Percentiles rank a stretch among this genome's conserved stretches.
phyloP scores from a whole-genome alignment of 1,140 invertebrate genomes.

The Episyrphus balteatus region DNA sequence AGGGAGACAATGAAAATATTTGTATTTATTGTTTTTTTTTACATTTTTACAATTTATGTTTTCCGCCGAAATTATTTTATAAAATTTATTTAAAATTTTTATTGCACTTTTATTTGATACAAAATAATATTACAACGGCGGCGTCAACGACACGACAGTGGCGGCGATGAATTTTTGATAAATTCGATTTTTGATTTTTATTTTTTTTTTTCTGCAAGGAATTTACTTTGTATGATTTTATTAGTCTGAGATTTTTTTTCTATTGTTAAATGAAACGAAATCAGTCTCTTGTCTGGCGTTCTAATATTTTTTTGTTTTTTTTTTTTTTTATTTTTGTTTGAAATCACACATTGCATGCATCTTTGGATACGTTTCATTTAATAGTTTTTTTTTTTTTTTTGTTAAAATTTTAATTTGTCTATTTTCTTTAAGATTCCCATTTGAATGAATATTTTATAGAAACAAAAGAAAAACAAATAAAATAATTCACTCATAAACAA shows the following conservation, averaged over 20 bases:
- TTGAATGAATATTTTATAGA: too few relatives aligned
- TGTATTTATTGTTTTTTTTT: too few relatives aligned
- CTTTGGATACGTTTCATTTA: constrained; percentile 32
- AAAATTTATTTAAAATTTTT: constrained; percentile 14
- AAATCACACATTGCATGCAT: constrained; percentile 22
- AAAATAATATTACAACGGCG: too few relatives aligned
- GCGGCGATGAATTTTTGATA: constrained; percentile 12
- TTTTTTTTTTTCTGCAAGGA: not conserved
- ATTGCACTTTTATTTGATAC: not conserved
- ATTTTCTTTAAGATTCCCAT: too few relatives aligned
- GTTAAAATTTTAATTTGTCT: not conserved
- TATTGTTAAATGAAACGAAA: constrained; percentile 23
- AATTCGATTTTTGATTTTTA: constrained; percentile 35
- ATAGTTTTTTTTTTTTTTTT: constrained; percentile 5
- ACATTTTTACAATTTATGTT: too few relatives aligned
- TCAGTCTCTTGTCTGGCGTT: constrained; percentile 31
- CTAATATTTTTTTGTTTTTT: constrained; percentile 6
- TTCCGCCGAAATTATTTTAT: not conserved
- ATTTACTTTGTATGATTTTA: not conserved
- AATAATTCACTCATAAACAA: too few relatives aligned
- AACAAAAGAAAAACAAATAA: too few relatives aligned
- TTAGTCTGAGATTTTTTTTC: constrained; percentile 6
- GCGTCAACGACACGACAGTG: too few relatives aligned
- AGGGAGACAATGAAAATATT: too few relatives aligned
- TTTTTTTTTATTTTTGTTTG: constrained; percentile 6